phyloP scores from a whole-genome alignment of 1,140 invertebrate genomes.

The Odontomachus brunneus region DNA sequence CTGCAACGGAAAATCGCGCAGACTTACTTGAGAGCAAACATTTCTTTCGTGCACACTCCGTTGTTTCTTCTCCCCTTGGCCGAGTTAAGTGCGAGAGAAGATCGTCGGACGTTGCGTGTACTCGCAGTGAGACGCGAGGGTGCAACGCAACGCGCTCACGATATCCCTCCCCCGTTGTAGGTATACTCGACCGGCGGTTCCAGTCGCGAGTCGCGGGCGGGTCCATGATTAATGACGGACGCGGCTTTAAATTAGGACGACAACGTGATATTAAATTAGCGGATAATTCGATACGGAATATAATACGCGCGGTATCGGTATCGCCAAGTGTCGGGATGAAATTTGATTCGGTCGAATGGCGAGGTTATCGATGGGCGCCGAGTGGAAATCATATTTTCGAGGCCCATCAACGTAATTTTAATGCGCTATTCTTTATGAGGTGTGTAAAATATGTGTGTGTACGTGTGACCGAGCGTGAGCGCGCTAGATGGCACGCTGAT shows the following conservation, averaged over 20 bases:
- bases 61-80: neutral
- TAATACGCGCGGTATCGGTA: conserved; percentile 56
- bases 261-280: conserved; percentile 57
- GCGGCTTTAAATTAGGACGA: conserved; percentile 59
- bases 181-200: conserved; percentile 13
- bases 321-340: conserved; percentile 57
- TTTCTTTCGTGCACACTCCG: conserved; percentile 28
- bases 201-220: conserved; percentile 41
- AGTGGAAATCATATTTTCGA: conserved; percentile 54
- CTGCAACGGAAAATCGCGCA: too few species aligned
- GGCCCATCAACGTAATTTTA: conserved; percentile 67
- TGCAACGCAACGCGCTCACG: conserved; percentile 14
- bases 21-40: too few species aligned
- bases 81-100: conserved; percentile 23
- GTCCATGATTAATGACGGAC: conserved; percentile 54
- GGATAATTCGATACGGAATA: conserved; percentile 59
- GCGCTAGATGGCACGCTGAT: conserved; percentile 61
- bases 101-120: conserved; percentile 37
- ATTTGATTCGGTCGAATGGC: conserved; percentile 59
- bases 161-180: neutral
- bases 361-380: conserved; percentile 46
- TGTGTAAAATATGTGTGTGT: conserved; percentile 57
- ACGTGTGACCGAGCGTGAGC: conserved; percentile 29
- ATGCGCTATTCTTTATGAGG: conserved; percentile 64
- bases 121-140: neutral